Base-by-base conservation (phyloP, 2,888 invertebrate species). In the Steinernema carpocapsae region DNA sequence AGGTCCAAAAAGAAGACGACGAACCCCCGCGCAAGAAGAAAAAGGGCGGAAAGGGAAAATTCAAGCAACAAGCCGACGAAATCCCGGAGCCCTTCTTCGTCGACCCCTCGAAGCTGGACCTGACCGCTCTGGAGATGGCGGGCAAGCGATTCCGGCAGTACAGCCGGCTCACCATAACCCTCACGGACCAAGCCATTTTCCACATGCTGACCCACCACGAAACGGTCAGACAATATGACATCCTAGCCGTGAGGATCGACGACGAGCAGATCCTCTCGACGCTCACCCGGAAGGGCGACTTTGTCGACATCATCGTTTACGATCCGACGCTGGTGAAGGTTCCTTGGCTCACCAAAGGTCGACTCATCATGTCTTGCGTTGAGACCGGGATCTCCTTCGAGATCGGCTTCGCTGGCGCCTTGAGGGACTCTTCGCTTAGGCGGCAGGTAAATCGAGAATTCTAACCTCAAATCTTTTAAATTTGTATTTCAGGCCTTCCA, bases 41-140 rank as follows among this genome's bases (percentile, higher is more conserved):
- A 77, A 6, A 22, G 12, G 56, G 24, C 24, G 56, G 56, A 2
- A 81, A 76, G n/a, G 64, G 74, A 22, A 42, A 17, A 7, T 72
- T 48, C 10, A 51, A 64, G 10, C 37, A 26, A 12, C 59, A 73
- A 19, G 75, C 70, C 6, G 59, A 76, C 37, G 74, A 77, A 19
- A 81, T 87, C 56, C 87, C 87, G 6, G 81, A 82, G n/a, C 87
- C 87, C 4, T 82, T 84, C 71, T 76, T 78, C n/a, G 77, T 86
- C n/a, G 83, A 87, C 73, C 74, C 79, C 48, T 64, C 73, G 4
- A 70, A 82, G 70, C 52, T 87, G 70, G 83, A 84, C 70, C 72
- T 83, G 19, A 77, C 72, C 19, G 71, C 77, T 6, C 74, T 86
- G 42, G 77, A 82, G 22, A 80, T 76, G 64, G 76, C 76, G 14